These are phyloP conservation scores for Drosophila pruinosa DNA, from an alignment of 1,140 invertebrate genomes.

Conservation along the genomic window DNA sequence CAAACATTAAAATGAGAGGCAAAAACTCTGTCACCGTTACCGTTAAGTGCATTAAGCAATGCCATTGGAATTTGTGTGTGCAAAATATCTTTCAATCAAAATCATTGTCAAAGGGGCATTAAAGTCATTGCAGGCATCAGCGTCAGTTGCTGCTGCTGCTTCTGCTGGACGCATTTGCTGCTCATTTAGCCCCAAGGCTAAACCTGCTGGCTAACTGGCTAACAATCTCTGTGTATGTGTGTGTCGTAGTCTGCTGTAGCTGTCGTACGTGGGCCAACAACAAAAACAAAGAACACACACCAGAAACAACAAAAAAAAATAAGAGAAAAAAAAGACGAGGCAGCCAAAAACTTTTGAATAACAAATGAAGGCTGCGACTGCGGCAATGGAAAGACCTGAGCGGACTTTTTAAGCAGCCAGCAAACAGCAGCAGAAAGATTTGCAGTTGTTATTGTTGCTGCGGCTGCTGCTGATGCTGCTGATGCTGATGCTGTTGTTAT, in stretches of 20 bases:
- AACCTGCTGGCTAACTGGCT: conserved; percentile 27
- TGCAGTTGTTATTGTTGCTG: conserved; percentile 17
- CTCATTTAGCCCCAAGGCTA: conserved; percentile 17
- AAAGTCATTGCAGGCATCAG: conserved; percentile 12
- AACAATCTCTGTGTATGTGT: background rate
- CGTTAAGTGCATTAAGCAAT: background rate
- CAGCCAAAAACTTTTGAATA: conserved; percentile 76
- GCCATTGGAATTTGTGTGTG: background rate
- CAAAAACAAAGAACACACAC: background rate
- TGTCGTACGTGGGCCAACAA: conserved; percentile 39
- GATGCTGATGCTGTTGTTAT: conserved; percentile 6
- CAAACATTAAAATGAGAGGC: background rate
- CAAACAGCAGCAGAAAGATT: conserved; percentile 30
- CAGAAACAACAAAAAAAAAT: background rate
- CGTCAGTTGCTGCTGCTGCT: background rate
- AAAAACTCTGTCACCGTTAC: background rate
- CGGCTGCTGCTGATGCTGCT: background rate
- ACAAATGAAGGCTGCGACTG: conserved; percentile 73
- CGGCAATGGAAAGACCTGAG: conserved; percentile 66
- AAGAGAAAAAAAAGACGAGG: conserved; percentile 23
- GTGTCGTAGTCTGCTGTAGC: background rate
- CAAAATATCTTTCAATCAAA: background rate
- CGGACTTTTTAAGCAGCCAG: conserved; percentile 73
- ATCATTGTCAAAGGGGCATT: conserved; percentile 2
- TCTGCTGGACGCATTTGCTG: conserved; percentile 8